Percentiles rank a stretch among this genome's conserved stretches.
Conservation (phyloP, 2,888 invertebrate genomes). For the Eristalinus sepulchralis region DNA sequence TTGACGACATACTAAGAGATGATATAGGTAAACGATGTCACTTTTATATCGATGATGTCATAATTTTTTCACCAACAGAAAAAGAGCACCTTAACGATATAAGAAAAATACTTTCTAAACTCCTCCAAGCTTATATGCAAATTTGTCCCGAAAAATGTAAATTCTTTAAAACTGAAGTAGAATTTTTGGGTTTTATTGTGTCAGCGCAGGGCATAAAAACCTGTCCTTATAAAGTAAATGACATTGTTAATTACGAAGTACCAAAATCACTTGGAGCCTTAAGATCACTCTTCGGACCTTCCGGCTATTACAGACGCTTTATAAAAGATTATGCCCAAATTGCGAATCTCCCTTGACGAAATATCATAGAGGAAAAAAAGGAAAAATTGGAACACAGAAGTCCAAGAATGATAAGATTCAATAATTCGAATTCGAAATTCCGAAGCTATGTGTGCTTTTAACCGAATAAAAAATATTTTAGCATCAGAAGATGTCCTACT, state of each 20-base stretch:
- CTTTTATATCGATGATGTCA: too few relatives aligned
- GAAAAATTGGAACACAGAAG: slow-evolving; percentile 1
- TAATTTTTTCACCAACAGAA: not conserved
- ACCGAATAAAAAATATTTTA: not conserved
- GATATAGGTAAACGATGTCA: too few relatives aligned
- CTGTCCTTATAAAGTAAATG: not conserved
- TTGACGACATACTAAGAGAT: too few relatives aligned
- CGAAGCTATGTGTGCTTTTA: too few relatives aligned
- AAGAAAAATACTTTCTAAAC: too few relatives aligned
- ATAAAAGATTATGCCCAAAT: slow-evolving; percentile 48
- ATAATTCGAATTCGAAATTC: too few relatives aligned
- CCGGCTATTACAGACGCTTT: slow-evolving; percentile 3
- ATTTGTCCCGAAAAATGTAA: too few relatives aligned
- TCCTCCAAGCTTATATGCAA: too few relatives aligned
- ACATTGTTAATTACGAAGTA: not conserved
- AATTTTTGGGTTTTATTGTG: too few relatives aligned
- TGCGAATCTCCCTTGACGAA: slow-evolving; percentile 37
- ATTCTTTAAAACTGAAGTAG: too few relatives aligned
- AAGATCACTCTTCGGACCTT: not conserved
- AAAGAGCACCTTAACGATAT: too few relatives aligned
- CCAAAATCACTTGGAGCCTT: not conserved
- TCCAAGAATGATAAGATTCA: slow-evolving; percentile 14
- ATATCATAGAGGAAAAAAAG: slow-evolving; percentile 57
- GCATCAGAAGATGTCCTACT: not conserved
- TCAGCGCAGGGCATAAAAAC: not conserved